A percentile compares a stretch with the other conserved stretches of the same genome.
These are phyloP conservation scores for Heliconius congener DNA, from an alignment of 1,140 invertebrate species.

Conservation along the genomic window DNA sequence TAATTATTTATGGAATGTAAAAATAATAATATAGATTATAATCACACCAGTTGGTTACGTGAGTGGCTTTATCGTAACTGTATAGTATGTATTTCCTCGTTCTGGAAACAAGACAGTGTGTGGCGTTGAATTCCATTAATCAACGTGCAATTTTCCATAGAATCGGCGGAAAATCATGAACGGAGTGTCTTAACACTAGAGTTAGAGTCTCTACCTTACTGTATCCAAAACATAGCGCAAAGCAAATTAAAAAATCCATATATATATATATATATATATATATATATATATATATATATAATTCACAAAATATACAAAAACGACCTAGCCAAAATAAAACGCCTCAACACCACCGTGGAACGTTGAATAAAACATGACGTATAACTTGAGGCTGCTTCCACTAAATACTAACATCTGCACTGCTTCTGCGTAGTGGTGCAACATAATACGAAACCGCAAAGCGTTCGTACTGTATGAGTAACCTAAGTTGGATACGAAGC, in stretches of 20 bases:
- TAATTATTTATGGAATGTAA: neutral
- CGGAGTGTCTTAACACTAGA: too few relatives aligned
- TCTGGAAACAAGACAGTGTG: too few relatives aligned
- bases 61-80: neutral
- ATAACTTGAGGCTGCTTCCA: constrained; percentile 27
- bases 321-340: neutral
- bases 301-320: neutral
- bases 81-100: neutral
- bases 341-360: constrained; percentile 11
- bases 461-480: constrained; percentile 30
- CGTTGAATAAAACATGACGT: constrained; percentile 45
- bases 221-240: too few relatives aligned
- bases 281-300: neutral
- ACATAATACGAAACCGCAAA: constrained; percentile 42
- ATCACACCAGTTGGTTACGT: neutral
- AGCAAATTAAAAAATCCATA: too few relatives aligned
- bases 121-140: neutral
- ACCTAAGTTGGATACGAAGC: constrained; percentile 28
- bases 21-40: constrained; percentile 1
- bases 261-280: too few relatives aligned
- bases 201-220: too few relatives aligned
- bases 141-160: too few relatives aligned
- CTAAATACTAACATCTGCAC: constrained; percentile 37
- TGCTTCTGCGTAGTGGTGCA: constrained; percentile 41
- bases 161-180: too few relatives aligned